phyloP scores from a whole-genome alignment of 1,140 invertebrate species.

The Drosophila trapezifrons region DNA sequence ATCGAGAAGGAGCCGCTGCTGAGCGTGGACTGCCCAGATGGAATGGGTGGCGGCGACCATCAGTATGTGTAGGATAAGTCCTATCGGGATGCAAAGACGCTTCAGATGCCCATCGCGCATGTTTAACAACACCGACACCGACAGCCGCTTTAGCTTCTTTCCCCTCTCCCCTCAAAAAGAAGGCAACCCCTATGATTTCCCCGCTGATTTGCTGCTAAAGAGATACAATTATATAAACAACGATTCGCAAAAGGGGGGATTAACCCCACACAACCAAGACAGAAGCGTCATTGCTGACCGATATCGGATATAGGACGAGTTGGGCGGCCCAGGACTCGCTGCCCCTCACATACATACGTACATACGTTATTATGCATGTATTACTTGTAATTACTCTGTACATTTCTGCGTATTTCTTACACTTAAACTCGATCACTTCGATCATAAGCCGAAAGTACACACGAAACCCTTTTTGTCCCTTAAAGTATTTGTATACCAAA shows the following conservation, averaged over 20 bases:
- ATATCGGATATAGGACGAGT: slow-evolving; percentile 67
- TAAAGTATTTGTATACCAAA: slow-evolving; percentile 80
- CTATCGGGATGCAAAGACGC: slow-evolving; percentile 84
- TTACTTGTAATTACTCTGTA: slow-evolving; percentile 79
- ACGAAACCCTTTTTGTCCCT: slow-evolving; percentile 39
- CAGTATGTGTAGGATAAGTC: slow-evolving; percentile 84
- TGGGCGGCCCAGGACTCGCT: slow-evolving; percentile 17
- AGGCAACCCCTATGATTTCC: slow-evolving; percentile 43
- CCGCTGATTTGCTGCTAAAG: slow-evolving; percentile 46
- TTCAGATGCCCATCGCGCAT: slow-evolving; percentile 83
- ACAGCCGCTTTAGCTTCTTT: slow-evolving; percentile 56
- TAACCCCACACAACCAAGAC: slow-evolving; percentile 33
- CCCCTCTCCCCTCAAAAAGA: slow-evolving; percentile 12
- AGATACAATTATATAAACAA: slow-evolving; percentile 20
- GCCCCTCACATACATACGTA: slow-evolving; percentile 34
- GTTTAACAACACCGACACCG: slow-evolving; percentile 62
- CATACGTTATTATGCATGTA: slow-evolving; percentile 57
- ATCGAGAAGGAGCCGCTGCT: slow-evolving; percentile 85
- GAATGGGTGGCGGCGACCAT: slow-evolving; percentile 66
- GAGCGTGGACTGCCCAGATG: slow-evolving; percentile 67
- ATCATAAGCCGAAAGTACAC: slow-evolving; percentile 59
- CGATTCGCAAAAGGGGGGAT: slow-evolving; percentile 30
- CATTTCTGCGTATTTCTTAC: slow-evolving; percentile 72
- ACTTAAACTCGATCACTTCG: slow-evolving; percentile 27
- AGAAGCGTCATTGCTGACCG: slow-evolving; percentile 80